A percentile compares a stretch with the other conserved stretches of the same genome.
Evolutionary conservation across 2,797 vertebrate species (phyloP).

Genomic region (Pyrocephalus nanus): DNA sequence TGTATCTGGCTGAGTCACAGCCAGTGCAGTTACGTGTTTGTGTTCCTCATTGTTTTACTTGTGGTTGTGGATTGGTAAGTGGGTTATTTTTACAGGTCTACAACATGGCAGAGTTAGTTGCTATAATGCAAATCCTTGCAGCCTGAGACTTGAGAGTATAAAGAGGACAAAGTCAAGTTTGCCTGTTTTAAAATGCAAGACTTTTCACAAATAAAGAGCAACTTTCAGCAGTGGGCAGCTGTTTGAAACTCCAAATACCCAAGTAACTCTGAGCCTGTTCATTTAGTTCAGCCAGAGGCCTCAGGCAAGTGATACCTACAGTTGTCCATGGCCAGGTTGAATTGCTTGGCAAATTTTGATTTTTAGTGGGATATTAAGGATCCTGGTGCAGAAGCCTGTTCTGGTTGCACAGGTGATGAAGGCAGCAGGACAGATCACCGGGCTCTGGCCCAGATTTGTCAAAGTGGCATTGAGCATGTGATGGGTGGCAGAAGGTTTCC

Average conservation of each 20-base stretch:
- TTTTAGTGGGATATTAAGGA: not conserved
- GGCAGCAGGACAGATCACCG: rapidly evolving
- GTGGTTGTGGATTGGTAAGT: not conserved
- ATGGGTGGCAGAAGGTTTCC: not conserved
- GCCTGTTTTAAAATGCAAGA: not conserved
- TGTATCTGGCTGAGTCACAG: not conserved
- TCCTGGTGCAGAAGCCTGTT: not conserved
- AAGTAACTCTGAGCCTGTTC: not conserved
- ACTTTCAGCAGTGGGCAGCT: rapidly evolving
- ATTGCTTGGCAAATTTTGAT: not conserved
- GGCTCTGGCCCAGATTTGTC: not conserved
- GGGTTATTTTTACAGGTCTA: not conserved
- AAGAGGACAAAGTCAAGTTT: not conserved
- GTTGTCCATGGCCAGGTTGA: not conserved
- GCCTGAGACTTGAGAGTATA: not conserved
- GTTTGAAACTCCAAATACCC: rapidly evolving
- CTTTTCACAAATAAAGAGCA: not conserved
- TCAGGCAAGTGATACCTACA: not conserved
- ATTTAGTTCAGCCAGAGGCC: not conserved
- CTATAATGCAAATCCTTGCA: not conserved
- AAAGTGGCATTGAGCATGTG: rapidly evolving
- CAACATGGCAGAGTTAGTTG: not conserved
- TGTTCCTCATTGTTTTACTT: not conserved
- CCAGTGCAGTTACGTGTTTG: not conserved
- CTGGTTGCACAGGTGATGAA: not conserved